Percentiles rank a stretch among this genome's conserved stretches.
These are phyloP conservation scores for Ladona fulva DNA, from an alignment of 1,140 invertebrate genomes.

Conservation along the genomic window DNA sequence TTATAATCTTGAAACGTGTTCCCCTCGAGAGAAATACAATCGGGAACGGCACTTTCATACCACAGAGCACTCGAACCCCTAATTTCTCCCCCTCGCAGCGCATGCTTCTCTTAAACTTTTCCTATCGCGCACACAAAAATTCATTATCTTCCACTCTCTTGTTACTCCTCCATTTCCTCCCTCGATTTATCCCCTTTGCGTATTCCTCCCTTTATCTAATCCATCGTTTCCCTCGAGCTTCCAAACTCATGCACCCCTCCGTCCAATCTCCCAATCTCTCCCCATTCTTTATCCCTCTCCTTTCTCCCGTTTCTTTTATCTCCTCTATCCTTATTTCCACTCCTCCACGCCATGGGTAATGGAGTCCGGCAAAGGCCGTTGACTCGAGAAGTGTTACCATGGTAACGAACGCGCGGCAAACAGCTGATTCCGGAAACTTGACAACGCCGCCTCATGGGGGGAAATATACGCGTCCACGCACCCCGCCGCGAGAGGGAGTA, in stretches of 20 bases:
- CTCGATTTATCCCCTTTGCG: not conserved
- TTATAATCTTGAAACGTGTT: too few relatives aligned
- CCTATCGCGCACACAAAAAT: too few relatives aligned
- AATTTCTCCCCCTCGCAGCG: too few relatives aligned
- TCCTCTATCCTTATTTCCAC: not conserved
- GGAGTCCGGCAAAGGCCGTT: not conserved
- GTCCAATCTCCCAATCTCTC: not conserved
- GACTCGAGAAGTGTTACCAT: not conserved
- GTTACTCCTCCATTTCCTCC: not conserved
- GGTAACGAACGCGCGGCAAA: constrained; percentile 6
- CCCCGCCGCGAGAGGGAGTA: too few relatives aligned
- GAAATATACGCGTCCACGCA: too few relatives aligned
- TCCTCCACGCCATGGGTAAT: not conserved
- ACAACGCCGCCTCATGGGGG: not conserved
- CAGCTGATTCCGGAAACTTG: not conserved
- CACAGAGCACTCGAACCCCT: too few relatives aligned
- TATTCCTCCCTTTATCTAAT: not conserved
- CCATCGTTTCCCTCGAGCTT: not conserved
- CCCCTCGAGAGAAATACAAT: too few relatives aligned
- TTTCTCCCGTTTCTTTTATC: not conserved
- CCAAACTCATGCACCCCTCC: not conserved
- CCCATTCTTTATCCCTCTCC: not conserved
- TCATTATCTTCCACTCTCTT: too few relatives aligned
- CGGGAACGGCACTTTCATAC: too few relatives aligned
- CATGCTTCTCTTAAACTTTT: too few relatives aligned